Percentiles rank a stretch among this genome's conserved stretches.
Conservation (phyloP, 2,797 vertebrate genomes). For the Eptatretus atami region DNA sequence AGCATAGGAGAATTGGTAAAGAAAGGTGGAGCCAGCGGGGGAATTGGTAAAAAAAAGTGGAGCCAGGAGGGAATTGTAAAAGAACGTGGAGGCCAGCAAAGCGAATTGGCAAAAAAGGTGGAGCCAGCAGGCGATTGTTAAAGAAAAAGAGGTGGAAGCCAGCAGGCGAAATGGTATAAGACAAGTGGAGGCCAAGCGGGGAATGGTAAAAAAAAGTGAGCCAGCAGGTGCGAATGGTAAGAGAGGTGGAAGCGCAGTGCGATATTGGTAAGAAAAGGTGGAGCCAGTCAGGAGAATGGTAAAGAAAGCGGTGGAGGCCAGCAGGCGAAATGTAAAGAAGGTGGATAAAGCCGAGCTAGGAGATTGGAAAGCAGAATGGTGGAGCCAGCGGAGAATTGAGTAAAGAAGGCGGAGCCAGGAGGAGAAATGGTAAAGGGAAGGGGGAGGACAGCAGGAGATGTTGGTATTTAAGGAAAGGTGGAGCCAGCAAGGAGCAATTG, state of each 20-base stretch:
- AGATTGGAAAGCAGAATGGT: neutral
- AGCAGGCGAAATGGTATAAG: neutral
- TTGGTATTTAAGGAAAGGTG: too few relatives aligned
- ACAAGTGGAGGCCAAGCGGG: neutral
- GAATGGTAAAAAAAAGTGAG: neutral
- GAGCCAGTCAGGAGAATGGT: too few relatives aligned
- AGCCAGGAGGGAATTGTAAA: too few relatives aligned
- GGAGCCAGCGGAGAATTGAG: neutral
- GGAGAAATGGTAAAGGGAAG: neutral
- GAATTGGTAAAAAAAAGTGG: neutral
- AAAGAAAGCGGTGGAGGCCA: too few relatives aligned
- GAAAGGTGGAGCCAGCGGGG: neutral
- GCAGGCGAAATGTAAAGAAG: neutral
- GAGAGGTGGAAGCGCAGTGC: too few relatives aligned
- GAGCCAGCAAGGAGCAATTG: too few relatives aligned
- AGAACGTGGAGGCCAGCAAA: neutral
- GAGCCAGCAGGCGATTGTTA: neutral
- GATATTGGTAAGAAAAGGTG: too few relatives aligned
- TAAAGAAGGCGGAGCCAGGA: neutral
- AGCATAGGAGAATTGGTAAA: neutral
- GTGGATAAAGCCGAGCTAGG: neutral
- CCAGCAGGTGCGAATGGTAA: neutral
- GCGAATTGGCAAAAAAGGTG: neutral
- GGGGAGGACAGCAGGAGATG: neutral
- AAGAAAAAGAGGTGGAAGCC: neutral